Evolutionary conservation across 2,113 vertebrate genomes (phyloP).

Genomic region (Erythrolamprus reginae): DNA sequence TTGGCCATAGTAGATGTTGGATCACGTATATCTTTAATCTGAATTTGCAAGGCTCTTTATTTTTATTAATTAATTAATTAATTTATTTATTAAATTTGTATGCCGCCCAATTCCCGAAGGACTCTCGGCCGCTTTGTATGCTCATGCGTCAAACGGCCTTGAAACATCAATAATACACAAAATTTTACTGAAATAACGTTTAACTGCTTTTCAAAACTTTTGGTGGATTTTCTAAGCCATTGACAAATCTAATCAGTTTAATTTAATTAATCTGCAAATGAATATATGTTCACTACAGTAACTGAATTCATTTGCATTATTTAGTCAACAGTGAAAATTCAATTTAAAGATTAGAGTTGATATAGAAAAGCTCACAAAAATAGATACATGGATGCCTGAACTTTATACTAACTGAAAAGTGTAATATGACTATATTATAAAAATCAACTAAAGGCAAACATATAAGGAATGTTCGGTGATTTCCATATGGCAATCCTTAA

Average conservation of each 20-base stretch:
- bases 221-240: background rate
- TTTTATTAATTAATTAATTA: too few species aligned
- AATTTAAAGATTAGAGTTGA: background rate
- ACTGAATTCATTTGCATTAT: background rate
- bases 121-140: too few species aligned
- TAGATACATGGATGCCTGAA: background rate
- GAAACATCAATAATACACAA: background rate
- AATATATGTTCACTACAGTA: background rate
- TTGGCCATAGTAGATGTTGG: background rate
- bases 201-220: background rate
- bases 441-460: background rate
- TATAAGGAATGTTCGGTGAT: background rate
- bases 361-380: background rate
- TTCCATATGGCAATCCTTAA: background rate
- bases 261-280: background rate
- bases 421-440: background rate
- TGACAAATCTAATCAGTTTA: background rate
- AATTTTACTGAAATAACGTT: background rate
- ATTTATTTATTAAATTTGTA: too few species aligned
- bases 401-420: background rate
- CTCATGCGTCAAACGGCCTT: background rate
- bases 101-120: too few species aligned
- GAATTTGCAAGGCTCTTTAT: background rate
- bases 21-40: background rate
- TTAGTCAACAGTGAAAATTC: background rate